phyloP scores from a whole-genome alignment of 2,113 vertebrate genomes.

The Macrotus californicus region DNA sequence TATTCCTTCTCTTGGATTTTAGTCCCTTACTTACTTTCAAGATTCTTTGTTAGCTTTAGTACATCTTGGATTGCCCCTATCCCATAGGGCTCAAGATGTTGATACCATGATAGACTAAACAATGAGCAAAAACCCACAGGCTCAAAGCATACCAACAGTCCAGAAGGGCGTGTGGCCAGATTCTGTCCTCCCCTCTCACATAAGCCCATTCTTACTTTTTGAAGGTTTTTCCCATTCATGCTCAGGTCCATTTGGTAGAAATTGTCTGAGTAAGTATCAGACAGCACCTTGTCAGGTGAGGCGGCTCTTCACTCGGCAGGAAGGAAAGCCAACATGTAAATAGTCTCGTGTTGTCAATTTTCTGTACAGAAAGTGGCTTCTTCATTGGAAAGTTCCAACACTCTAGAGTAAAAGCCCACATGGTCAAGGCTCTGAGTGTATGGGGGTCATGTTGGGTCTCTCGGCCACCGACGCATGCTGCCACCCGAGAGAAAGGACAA shows the following conservation, averaged over 20 bases:
- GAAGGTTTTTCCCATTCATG: background rate
- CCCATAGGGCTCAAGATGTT: background rate
- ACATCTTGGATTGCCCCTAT: background rate
- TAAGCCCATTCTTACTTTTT: background rate
- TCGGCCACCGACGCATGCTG: background rate
- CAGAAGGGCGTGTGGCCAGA: background rate
- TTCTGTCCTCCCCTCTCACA: background rate
- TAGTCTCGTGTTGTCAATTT: background rate
- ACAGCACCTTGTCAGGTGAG: background rate
- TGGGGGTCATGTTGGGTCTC: background rate
- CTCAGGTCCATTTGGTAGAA: background rate
- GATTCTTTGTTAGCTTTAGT: background rate
- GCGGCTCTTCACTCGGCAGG: constrained; percentile 4
- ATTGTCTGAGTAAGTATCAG: background rate
- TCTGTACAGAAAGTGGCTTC: constrained; percentile 14
- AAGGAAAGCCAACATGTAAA: background rate
- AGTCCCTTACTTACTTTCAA: background rate
- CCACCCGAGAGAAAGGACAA: background rate
- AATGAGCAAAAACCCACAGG: background rate
- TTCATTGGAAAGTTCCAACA: background rate
- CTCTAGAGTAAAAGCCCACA: background rate
- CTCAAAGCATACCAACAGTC: background rate
- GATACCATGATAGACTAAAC: background rate
- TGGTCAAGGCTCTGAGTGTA: background rate
- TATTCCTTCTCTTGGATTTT: background rate